These are phyloP conservation scores for Jordanella pulchra DNA, from an alignment of 2,797 vertebrate genomes.

Conservation along the genomic window DNA sequence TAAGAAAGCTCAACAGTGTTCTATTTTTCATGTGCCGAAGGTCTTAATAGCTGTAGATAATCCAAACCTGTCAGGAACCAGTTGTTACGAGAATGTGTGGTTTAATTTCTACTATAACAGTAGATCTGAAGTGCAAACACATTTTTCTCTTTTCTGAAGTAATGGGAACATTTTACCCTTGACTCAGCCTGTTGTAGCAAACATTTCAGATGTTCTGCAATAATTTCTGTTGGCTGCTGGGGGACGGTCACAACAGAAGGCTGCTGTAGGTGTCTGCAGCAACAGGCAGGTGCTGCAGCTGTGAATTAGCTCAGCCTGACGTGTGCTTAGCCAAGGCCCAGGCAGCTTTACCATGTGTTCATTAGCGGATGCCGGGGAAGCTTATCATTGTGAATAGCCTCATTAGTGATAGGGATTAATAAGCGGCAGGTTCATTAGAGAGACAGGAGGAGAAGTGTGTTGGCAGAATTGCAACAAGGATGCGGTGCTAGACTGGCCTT, in stretches of 20 bases:
- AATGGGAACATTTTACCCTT: conserved; percentile 1
- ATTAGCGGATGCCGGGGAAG: conserved; percentile 73
- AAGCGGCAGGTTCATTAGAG: conserved; percentile 75
- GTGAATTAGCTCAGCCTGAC: conserved; percentile 35
- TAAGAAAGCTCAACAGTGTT: neutral
- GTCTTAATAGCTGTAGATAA: neutral
- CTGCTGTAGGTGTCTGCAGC: conserved; percentile 20
- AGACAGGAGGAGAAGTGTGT: conserved; percentile 58
- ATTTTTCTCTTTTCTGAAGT: neutral
- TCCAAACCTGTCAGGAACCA: neutral
- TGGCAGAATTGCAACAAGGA: conserved; percentile 67
- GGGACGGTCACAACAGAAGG: conserved; percentile 1
- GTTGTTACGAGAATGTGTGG: neutral
- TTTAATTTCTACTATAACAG: neutral
- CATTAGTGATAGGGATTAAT: conserved; percentile 79
- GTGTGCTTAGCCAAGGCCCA: conserved; percentile 47
- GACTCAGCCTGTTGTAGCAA: neutral
- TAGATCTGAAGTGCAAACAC: neutral
- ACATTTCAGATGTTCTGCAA: neutral
- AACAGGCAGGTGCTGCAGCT: conserved; percentile 53
- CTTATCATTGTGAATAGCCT: conserved; percentile 78
- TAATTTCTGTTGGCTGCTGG: conserved; percentile 12
- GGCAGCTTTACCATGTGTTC: conserved; percentile 74
- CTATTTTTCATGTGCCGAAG: neutral
- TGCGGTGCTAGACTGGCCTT: conserved; percentile 31